Conservation (phyloP, 2,888 invertebrate species). For the Griposia aprilina region DNA sequence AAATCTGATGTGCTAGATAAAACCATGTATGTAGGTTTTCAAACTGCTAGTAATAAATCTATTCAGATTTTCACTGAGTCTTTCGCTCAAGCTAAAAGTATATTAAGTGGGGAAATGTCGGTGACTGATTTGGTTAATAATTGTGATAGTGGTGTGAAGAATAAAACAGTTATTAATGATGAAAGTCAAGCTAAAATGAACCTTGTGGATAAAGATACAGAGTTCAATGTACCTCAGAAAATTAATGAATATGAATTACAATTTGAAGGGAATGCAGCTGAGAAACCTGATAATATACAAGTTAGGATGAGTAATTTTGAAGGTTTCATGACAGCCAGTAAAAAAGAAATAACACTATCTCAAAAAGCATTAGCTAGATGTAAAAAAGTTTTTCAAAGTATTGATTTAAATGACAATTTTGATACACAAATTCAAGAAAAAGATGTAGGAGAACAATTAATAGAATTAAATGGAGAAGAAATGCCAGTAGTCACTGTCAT, state of each 20-base stretch:
- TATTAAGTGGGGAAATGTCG: slow-evolving; percentile 72
- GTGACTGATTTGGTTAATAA: slow-evolving; percentile 75
- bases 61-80: slow-evolving; percentile 81
- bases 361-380: slow-evolving; percentile 69
- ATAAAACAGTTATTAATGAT: background rate
- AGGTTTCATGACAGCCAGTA: slow-evolving; percentile 77
- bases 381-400: slow-evolving; percentile 71
- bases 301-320: slow-evolving; percentile 32
- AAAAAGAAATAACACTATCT: slow-evolving; percentile 72
- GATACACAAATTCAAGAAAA: slow-evolving; percentile 28
- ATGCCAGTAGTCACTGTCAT: background rate
- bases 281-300: background rate
- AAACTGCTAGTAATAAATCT: slow-evolving; percentile 85
- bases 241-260: background rate
- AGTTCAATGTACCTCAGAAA: slow-evolving; percentile 9
- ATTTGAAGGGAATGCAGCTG: background rate
- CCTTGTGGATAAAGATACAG: slow-evolving; percentile 3
- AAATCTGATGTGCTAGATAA: slow-evolving; percentile 76
- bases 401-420: slow-evolving; percentile 51
- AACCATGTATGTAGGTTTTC: slow-evolving; percentile 85
- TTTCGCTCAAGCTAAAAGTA: slow-evolving; percentile 79
- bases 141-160: slow-evolving; percentile 60
- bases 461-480: background rate
- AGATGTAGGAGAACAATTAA: background rate
- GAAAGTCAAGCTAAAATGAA: background rate